These are phyloP conservation scores for Apolygus lucorum DNA, from an alignment of 1,140 invertebrate species.

Conservation along the genomic window DNA sequence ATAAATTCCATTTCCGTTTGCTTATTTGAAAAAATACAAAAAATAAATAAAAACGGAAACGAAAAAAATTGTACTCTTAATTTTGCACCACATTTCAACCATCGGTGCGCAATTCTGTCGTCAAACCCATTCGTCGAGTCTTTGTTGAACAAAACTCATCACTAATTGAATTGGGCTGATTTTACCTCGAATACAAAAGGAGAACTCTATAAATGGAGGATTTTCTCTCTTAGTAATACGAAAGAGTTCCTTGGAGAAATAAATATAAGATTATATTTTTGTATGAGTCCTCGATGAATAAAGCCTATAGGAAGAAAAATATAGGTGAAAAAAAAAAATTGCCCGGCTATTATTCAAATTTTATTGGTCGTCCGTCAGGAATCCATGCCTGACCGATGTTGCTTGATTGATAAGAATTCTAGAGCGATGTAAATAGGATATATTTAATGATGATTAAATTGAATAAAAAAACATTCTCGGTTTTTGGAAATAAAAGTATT, in stretches of 20 bases:
- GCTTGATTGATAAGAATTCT: neutral
- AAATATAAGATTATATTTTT: slow-evolving; percentile 5
- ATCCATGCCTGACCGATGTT: neutral
- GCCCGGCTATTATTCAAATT: neutral
- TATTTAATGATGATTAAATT: neutral
- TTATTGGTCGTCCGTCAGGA: neutral
- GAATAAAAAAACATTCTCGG: neutral
- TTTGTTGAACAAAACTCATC: too few relatives aligned
- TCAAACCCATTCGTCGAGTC: too few relatives aligned
- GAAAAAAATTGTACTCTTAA: too few relatives aligned
- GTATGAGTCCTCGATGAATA: neutral
- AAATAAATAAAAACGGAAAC: too few relatives aligned
- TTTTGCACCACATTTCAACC: too few relatives aligned
- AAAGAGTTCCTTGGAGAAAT: slow-evolving; percentile 9
- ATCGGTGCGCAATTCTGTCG: too few relatives aligned
- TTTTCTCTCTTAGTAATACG: neutral
- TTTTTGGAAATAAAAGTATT: neutral
- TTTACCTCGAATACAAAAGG: neutral
- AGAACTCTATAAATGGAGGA: neutral
- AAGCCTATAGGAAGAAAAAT: neutral
- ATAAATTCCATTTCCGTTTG: too few relatives aligned
- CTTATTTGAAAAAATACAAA: too few relatives aligned
- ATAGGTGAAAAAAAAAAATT: too few relatives aligned
- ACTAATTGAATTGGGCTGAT: neutral
- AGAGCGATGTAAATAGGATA: neutral